Conservation (phyloP, 2,113 vertebrate species). For the Acanthochromis polyacanthus region DNA sequence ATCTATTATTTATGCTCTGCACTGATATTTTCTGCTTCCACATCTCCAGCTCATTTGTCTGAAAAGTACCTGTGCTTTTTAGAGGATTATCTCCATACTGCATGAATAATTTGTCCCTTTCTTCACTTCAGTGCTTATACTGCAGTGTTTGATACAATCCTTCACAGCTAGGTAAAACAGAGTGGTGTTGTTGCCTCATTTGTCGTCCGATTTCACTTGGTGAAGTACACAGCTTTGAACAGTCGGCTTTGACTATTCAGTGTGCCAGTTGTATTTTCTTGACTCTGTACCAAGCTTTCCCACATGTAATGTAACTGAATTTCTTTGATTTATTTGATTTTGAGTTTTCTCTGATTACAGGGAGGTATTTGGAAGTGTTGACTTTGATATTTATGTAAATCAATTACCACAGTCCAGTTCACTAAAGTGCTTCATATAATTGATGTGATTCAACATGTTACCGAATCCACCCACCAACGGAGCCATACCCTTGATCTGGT, state of each 20-base stretch:
- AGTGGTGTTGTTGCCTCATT: slow-evolving; percentile 13
- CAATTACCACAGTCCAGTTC: neutral
- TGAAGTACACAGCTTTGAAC: neutral
- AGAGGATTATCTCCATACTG: neutral
- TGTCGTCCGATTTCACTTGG: slow-evolving; percentile 7
- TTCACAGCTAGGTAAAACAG: neutral
- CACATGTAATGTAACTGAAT: neutral
- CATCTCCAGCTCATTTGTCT: neutral
- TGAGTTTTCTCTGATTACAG: too few species aligned
- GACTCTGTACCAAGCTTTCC: neutral
- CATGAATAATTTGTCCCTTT: neutral
- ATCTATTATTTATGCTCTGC: neutral
- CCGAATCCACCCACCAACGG: too few species aligned
- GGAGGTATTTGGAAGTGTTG: too few species aligned
- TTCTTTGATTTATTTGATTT: neutral
- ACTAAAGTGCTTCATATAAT: neutral
- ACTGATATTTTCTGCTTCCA: neutral
- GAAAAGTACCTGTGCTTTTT: neutral
- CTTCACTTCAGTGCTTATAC: neutral
- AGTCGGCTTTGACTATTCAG: neutral
- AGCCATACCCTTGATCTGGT: neutral
- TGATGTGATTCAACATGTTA: too few species aligned
- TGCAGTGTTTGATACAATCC: neutral
- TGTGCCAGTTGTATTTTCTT: neutral
- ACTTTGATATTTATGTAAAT: too few species aligned